A percentile compares a stretch with the other conserved stretches of the same genome.
phyloP scores from a whole-genome alignment of 1,140 invertebrate genomes.

The Platyscapa corneri region DNA sequence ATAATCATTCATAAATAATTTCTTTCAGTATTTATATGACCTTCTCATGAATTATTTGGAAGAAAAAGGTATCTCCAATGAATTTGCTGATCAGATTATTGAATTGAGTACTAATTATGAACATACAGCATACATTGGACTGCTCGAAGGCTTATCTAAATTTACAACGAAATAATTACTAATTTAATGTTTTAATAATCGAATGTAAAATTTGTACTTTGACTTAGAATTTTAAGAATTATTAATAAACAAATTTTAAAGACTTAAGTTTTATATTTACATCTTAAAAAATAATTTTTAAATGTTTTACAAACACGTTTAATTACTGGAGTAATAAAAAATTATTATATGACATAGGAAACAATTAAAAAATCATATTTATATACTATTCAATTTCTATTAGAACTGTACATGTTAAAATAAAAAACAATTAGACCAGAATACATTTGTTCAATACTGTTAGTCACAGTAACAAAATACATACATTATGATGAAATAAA shows the following conservation, averaged over 20 bases:
- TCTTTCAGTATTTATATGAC: slow-evolving; percentile 92
- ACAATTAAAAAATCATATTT: not conserved
- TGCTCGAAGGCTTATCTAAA: slow-evolving; percentile 89
- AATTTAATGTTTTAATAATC: slow-evolving; percentile 35
- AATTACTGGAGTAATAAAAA: not conserved
- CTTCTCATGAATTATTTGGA: slow-evolving; percentile 94
- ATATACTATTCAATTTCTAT: slow-evolving; percentile 16
- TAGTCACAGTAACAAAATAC: not conserved
- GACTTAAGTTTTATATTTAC: not conserved
- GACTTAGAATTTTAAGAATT: slow-evolving; percentile 47
- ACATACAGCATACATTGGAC: slow-evolving; percentile 88
- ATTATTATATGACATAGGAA: not conserved
- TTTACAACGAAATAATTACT: slow-evolving; percentile 79
- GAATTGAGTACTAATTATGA: slow-evolving; percentile 93
- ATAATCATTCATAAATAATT: slow-evolving; percentile 29
- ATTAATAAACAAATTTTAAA: slow-evolving; percentile 43
- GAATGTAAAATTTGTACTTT: slow-evolving; percentile 49
- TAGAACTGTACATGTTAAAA: slow-evolving; percentile 19
- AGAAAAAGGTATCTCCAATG: slow-evolving; percentile 93
- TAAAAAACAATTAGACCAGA: slow-evolving; percentile 6
- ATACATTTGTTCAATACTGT: not conserved
- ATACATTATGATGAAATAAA: not conserved
- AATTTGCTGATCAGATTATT: slow-evolving; percentile 90
- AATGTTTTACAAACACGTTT: too few species aligned
- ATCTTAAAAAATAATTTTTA: not conserved